Base-by-base conservation (phyloP, 2,888 invertebrate genomes). In the Brachypalpus laphriformis region DNA sequence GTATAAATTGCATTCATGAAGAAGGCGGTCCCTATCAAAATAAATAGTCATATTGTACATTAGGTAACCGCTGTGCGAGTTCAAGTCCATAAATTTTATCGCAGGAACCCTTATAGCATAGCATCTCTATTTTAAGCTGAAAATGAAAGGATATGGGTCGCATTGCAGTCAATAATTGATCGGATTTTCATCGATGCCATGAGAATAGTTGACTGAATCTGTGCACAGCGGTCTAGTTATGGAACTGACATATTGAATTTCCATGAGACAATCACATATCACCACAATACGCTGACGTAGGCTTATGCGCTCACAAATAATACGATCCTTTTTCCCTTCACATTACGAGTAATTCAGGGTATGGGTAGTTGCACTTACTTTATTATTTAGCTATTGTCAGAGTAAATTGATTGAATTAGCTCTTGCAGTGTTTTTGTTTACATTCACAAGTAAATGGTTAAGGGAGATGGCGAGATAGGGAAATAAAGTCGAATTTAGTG, bases 1-100 rank as follows among this genome's bases (percentile, higher is more conserved):
- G n/a, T 22, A 51, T 16, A 40, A 22, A 59, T n/a, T 42, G 59
- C 18, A 37, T 49, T 66, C 22, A 31, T 25, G 22, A 11, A 56
- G 63, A 31, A 72, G 18, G 14, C 22, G 4, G 25, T 57, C 28
- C 56, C 56, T 49, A 57, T 75, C 47, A 9, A 66, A 49, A 49
- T 40, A 76, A 49, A 59, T 57, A 34, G n/a, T 20, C 16, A 22
- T 65, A 18, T n/a, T n/a, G n/a, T 47, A 18, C 9, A n/a, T 45
- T 0, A 18, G 22, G 14, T 18, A 9, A 42, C 25, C 59, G 16
- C 16, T 16, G 14, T 28, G n/a, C n/a, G 25, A 45, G 34, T 18
- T 49, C 18, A 9, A 63, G 47, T 16, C 63, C 25, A 61, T 45
- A 61, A 61, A 28, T 47, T 16, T 28, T 8, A 25, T 25, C 14